A percentile compares a stretch with the other conserved stretches of the same genome.
Conservation (phyloP, 37 sponge, comb jelly and placozoan genomes). For the Geodia barretti region DNA sequence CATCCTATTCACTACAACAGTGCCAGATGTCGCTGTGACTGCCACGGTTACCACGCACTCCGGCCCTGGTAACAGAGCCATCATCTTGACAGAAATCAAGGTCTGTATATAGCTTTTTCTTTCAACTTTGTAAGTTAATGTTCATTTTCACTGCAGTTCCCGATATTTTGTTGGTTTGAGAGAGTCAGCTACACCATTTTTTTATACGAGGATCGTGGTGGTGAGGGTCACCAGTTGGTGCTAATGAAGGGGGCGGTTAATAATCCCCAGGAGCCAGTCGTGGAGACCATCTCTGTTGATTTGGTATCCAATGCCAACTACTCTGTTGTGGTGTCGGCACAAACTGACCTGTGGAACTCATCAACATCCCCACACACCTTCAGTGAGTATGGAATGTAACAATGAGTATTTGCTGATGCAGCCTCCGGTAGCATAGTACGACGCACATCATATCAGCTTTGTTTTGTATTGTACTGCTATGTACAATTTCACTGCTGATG, state of each 20-base stretch:
- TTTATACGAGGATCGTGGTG: no score
- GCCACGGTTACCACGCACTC: neutral
- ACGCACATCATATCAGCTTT: no score
- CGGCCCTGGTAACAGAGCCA: neutral
- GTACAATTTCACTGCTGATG: no score
- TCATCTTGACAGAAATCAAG: neutral
- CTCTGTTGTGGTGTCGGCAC: neutral
- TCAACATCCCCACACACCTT: neutral
- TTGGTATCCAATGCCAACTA: neutral
- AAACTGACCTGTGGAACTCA: neutral
- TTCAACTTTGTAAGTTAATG: no score
- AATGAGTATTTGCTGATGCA: no score
- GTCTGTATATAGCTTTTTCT: neutral
- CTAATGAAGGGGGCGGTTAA: no score
- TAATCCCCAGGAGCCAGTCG: neutral
- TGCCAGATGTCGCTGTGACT: neutral
- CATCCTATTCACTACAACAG: no score
- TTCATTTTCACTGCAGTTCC: neutral
- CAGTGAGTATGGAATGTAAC: no score
- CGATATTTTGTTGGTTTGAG: neutral
- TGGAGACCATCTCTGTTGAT: neutral
- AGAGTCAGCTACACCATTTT: neutral
- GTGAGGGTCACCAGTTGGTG: no score
- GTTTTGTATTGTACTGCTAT: no score
- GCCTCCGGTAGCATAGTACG: no score